phyloP scores from a whole-genome alignment of 35 echinoderm and acorn worm species.

The Anneissia japonica region DNA sequence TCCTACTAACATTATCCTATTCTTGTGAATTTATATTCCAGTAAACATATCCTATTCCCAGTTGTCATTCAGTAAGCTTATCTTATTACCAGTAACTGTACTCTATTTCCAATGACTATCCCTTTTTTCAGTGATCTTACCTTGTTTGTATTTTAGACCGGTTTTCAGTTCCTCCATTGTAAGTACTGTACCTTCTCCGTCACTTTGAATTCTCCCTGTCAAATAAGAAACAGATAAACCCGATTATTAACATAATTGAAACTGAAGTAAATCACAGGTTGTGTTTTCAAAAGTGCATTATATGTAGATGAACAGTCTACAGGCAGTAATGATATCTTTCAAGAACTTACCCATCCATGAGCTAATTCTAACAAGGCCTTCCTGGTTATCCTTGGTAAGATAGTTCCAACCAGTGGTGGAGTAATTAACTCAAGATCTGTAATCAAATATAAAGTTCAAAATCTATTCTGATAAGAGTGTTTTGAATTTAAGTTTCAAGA shows the following conservation, averaged over 20 bases:
- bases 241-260: background rate
- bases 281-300: background rate
- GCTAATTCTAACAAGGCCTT: conserved; percentile 73
- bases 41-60: too few relatives aligned
- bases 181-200: conserved; percentile 63
- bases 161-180: conserved; percentile 71
- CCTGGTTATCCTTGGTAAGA: conserved; percentile 81
- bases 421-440: conserved; percentile 75
- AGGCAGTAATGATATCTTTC: background rate
- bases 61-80: too few relatives aligned
- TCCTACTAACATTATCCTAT: too few relatives aligned
- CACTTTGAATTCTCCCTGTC: conserved; percentile 92
- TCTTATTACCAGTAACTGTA: too few relatives aligned
- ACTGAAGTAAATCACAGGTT: background rate
- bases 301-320: background rate
- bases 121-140: too few relatives aligned
- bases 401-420: conserved; percentile 79
- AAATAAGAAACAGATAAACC: background rate
- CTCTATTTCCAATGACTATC: too few relatives aligned
- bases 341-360: conserved; percentile 63
- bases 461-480: too few relatives aligned
- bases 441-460: background rate
- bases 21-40: too few relatives aligned
- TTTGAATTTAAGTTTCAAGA: too few relatives aligned
- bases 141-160: too few relatives aligned